A percentile compares a stretch with the other conserved stretches of the same genome.
phyloP scores from a whole-genome alignment of 92 coral and sea anemone genomes.

The Epizoanthus ramosus region DNA sequence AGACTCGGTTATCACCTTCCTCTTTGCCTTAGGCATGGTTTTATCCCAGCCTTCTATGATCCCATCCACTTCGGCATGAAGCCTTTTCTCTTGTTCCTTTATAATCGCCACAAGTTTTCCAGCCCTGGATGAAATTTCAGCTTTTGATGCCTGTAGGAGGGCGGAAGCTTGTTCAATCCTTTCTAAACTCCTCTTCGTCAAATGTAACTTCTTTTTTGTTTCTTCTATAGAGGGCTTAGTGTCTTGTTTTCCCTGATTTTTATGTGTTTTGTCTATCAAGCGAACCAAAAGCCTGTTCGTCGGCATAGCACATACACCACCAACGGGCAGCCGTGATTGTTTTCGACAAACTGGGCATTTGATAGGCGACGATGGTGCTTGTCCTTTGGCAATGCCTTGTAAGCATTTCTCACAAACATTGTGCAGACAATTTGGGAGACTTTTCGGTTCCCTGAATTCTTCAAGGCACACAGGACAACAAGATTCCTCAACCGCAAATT shows the following conservation, averaged over 20 bases:
- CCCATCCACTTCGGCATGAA: background rate
- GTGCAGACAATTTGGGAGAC: conserved; percentile 16
- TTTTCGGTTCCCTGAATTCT: conserved; percentile 7
- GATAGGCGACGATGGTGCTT: background rate
- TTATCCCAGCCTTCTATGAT: background rate
- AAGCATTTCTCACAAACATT: conserved; percentile 21
- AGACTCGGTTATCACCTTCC: conserved; percentile 7
- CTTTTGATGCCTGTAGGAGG: background rate
- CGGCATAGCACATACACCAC: conserved; percentile 12
- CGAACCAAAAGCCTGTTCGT: conserved; percentile 18
- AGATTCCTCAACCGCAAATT: conserved; percentile 16
- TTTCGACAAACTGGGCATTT: conserved; percentile 8
- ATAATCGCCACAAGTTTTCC: background rate
- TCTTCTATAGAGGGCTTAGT: background rate
- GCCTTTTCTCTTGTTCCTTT: conserved; percentile 7
- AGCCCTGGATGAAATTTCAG: conserved; percentile 3
- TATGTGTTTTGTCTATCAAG: conserved; percentile 8
- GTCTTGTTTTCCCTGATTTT: background rate
- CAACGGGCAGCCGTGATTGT: conserved; percentile 1
- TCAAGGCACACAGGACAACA: conserved; percentile 27
- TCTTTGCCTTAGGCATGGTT: background rate
- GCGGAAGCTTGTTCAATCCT: background rate
- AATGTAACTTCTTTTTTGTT: background rate
- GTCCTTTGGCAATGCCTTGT: background rate
- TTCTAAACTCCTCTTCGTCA: background rate